Evolutionary conservation across 2,888 invertebrate species (phyloP).

Genomic region (Biston betularia): DNA sequence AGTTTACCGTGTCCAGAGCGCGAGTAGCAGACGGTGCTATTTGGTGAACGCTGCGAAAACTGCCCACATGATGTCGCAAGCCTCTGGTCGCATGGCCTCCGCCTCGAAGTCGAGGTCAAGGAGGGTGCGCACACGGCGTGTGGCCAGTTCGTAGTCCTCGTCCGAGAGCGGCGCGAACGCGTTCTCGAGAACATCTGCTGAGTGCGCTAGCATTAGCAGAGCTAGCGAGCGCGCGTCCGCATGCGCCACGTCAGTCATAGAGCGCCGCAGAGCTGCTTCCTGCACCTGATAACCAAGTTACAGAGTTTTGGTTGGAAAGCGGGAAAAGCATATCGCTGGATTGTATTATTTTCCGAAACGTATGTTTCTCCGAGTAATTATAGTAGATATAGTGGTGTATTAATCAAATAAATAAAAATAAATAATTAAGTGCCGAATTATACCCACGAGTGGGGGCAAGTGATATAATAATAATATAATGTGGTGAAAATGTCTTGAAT

Average conservation of each 20-base stretch:
- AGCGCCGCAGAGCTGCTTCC: constrained; percentile 97
- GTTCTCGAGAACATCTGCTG: constrained; percentile 99
- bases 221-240: constrained; percentile 98
- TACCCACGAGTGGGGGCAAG: too few species aligned
- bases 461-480: too few species aligned
- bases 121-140: constrained; percentile 97
- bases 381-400: too few species aligned
- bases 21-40: constrained; percentile 85
- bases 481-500: too few species aligned
- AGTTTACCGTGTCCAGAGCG: constrained; percentile 46
- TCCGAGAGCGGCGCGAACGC: constrained; percentile 99
- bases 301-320: neutral
- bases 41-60: constrained; percentile 99
- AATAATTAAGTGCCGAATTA: too few species aligned
- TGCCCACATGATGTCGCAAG: constrained; percentile 98
- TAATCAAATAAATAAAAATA: too few species aligned
- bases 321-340: too few species aligned
- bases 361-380: too few species aligned
- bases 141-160: constrained; percentile 99
- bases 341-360: too few species aligned
- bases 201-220: constrained; percentile 97
- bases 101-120: constrained; percentile 98
- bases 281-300: constrained; percentile 90
- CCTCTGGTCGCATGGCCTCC: constrained; percentile 96
- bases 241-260: constrained; percentile 98